A percentile compares a stretch with the other conserved stretches of the same genome.
phyloP scores from a whole-genome alignment of 2,113 vertebrate species.

The Alouatta palliata region DNA sequence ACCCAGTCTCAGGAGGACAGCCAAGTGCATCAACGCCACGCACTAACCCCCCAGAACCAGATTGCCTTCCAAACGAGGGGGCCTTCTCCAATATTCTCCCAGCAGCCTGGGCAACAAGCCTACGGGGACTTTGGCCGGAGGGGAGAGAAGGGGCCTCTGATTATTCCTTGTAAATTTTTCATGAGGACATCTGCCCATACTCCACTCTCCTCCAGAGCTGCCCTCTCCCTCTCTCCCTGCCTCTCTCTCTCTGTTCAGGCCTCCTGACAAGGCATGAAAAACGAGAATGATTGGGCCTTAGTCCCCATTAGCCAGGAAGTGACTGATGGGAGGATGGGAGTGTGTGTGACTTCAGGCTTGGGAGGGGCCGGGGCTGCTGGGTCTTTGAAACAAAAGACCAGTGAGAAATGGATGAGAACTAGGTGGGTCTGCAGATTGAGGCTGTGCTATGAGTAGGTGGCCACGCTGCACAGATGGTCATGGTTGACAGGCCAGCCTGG shows the following conservation, averaged over 20 bases:
- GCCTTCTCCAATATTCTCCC: conserved; percentile 50
- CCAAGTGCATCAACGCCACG: conserved; percentile 74
- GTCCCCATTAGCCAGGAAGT: conserved; percentile 43
- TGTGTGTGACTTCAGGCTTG: conserved; percentile 30
- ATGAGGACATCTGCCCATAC: conserved; percentile 90
- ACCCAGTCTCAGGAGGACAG: conserved; percentile 74
- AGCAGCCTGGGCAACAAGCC: conserved; percentile 59
- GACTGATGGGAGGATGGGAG: conserved; percentile 62
- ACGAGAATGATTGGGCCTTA: conserved; percentile 73
- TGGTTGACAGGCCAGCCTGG: conserved; percentile 71
- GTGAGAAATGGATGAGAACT: background rate
- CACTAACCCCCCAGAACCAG: conserved; percentile 71
- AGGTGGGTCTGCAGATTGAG: conserved; percentile 54
- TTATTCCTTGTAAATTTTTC: conserved; percentile 90
- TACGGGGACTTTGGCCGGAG: background rate
- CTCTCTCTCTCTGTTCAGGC: conserved; percentile 64
- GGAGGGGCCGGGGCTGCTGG: background rate
- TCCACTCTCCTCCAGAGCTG: conserved; percentile 76
- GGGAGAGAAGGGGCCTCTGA: conserved; percentile 79
- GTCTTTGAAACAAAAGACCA: conserved; percentile 48
- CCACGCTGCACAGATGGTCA: conserved; percentile 75
- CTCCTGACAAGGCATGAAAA: conserved; percentile 82
- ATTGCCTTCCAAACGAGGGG: conserved; percentile 70
- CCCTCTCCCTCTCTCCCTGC: background rate
- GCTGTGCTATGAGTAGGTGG: conserved; percentile 53